Evolutionary conservation across 2,113 vertebrate species (phyloP).

Genomic region (Azemiops feae): DNA sequence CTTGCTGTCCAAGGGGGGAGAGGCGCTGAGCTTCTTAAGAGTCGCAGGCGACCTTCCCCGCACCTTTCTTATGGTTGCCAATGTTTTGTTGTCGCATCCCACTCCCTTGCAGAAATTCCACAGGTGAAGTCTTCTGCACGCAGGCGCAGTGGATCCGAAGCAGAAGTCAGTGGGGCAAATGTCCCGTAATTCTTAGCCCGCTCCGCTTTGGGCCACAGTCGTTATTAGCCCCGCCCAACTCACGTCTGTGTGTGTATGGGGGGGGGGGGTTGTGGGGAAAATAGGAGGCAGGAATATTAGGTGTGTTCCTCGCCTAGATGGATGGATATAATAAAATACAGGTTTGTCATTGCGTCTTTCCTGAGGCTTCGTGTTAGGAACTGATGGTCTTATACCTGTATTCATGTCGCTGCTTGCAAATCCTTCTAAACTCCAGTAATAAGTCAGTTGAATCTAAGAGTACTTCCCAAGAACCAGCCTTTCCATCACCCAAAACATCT

Average conservation of each 20-base stretch:
- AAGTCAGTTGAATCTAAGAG: not conserved
- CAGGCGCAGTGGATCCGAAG: not conserved
- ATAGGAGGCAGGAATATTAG: not conserved
- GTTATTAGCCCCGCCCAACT: not conserved
- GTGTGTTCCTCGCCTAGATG: not conserved
- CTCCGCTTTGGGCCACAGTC: not conserved
- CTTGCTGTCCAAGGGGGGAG: not conserved
- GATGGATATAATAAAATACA: not conserved
- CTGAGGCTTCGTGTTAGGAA: not conserved
- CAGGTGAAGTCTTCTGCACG: not conserved
- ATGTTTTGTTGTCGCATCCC: not conserved
- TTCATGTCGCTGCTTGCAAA: not conserved
- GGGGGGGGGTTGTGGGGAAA: not conserved
- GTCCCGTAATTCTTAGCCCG: not conserved
- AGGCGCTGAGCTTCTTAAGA: not conserved
- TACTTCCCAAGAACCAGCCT: not conserved
- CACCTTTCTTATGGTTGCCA: not conserved
- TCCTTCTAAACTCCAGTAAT: not conserved
- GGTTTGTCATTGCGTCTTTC: not conserved
- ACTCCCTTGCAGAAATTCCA: not conserved
- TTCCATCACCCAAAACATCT: not conserved
- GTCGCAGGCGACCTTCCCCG: not conserved
- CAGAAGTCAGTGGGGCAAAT: not conserved
- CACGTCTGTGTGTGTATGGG: too few species aligned
- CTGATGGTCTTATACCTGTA: not conserved